Base-by-base conservation (phyloP, 2,888 invertebrate species). In the Cremastinae sp. region DNA sequence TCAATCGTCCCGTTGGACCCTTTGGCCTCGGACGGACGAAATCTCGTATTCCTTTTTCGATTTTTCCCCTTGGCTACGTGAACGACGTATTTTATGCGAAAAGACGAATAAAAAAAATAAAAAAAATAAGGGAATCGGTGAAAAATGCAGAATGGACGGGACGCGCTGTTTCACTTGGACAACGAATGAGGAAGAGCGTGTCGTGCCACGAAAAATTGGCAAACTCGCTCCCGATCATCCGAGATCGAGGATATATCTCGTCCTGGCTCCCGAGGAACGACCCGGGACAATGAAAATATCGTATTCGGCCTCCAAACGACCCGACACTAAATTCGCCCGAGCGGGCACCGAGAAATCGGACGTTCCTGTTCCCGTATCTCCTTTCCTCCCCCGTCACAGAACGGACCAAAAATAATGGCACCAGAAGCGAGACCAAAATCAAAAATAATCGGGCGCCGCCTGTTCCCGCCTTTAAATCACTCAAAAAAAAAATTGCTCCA, bases 391-490 rank as follows among this genome's bases (percentile, higher is more conserved):
- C 34, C 12, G 51, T 47, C 51, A 20, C 77, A 76, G 74, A 78
- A 81, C 78, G 76, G 84, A 83, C 81, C 84, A 59, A 69, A 74
- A 76, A 73, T 69, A 65, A 70, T 85, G 84, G 84, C 81, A 80
- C 76, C 81, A 80, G 77, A 75, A 79, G 80, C 79, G 70, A 65
- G 80, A 79, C 81, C 83, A 85, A 88, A 88, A 87, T 85, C 87
- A 88, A 87, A 88, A 87, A 88, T 88, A 88, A 88, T 87, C 86
- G 88, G 84, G 82, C 82, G 82, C 84, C 87, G 85, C 86, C 85
- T 85, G 87, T 83, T 87, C 84, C 78, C 80, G 83, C 72, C 84
- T 80, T 78, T 87, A 86, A 88, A 87, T 88, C 87, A 88, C 83
- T 64, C 43, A 69, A 59, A 59, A n/a, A 54, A 65, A 69, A 72